These are phyloP conservation scores for Phrynocephalus vlangalii DNA, from an alignment of 2,797 vertebrate genomes.

Conservation along the genomic window DNA sequence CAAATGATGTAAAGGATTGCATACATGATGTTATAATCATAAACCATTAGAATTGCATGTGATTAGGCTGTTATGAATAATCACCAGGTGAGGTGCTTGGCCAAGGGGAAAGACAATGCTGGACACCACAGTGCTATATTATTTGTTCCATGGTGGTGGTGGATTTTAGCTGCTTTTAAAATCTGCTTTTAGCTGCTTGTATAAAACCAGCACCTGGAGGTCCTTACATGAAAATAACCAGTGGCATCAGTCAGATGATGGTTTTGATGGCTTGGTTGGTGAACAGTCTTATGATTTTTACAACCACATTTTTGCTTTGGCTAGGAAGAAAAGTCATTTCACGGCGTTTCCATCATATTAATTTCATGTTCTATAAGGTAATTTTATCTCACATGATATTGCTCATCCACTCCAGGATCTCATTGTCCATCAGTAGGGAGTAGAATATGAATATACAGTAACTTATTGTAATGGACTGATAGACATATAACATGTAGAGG, in stretches of 20 bases:
- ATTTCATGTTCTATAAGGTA: conserved; percentile 55
- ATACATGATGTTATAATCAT: not conserved
- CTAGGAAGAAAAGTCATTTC: conserved; percentile 23
- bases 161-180: not conserved
- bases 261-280: not conserved
- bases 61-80: not conserved
- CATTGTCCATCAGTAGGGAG: conserved; percentile 33
- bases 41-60: not conserved
- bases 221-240: not conserved
- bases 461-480: not conserved
- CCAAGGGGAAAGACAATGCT: not conserved
- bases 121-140: not conserved
- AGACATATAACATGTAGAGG: conserved; percentile 43
- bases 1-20: not conserved
- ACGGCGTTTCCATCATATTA: conserved; percentile 42
- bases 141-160: too few species aligned
- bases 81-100: not conserved
- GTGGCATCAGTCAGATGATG: not conserved
- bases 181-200: not conserved
- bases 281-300: not conserved
- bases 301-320: not conserved
- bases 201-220: too few species aligned
- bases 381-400: conserved; percentile 47
- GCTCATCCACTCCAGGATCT: conserved; percentile 50
- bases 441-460: conserved; percentile 9